A percentile compares a stretch with the other conserved stretches of the same genome.
Conservation (phyloP, 2,888 invertebrate species). For the Dysmachus trigonus region DNA sequence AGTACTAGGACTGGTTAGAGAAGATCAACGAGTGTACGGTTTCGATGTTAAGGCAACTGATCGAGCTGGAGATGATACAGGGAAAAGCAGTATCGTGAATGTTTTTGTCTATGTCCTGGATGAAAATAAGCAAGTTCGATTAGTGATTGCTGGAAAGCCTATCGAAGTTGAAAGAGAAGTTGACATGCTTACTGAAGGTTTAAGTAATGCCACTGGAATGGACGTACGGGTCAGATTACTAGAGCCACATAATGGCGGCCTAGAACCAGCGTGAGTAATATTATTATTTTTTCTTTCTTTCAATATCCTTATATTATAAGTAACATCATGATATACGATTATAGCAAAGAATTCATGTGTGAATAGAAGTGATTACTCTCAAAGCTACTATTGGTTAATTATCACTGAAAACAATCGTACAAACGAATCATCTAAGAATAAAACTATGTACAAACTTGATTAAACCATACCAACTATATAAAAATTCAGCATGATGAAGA, state of each 20-base stretch:
- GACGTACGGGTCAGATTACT: conserved; percentile 81
- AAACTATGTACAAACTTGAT: too few relatives aligned
- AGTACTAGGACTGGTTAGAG: conserved; percentile 74
- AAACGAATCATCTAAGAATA: too few relatives aligned
- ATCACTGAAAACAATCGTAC: too few relatives aligned
- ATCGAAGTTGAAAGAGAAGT: conserved; percentile 78
- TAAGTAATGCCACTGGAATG: conserved; percentile 79
- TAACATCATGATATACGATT: too few relatives aligned
- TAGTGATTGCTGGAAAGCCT: conserved; percentile 80
- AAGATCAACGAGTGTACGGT: conserved; percentile 81
- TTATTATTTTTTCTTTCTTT: not conserved
- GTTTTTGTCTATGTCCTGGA: conserved; percentile 87
- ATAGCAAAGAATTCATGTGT: too few relatives aligned
- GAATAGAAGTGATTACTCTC: too few relatives aligned
- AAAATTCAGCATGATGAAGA: too few relatives aligned
- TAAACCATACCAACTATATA: too few relatives aligned
- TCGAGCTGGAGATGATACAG: conserved; percentile 80
- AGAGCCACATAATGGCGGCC: conserved; percentile 72
- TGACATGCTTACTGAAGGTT: conserved; percentile 73
- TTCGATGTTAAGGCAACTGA: conserved; percentile 91
- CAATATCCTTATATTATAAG: too few relatives aligned
- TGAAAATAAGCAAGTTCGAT: conserved; percentile 80
- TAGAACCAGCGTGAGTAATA: conserved; percentile 66
- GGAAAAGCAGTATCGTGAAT: conserved; percentile 83
- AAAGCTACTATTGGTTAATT: too few relatives aligned